Conservation (phyloP, 2,888 invertebrate genomes). For the Dorcus hopei region DNA sequence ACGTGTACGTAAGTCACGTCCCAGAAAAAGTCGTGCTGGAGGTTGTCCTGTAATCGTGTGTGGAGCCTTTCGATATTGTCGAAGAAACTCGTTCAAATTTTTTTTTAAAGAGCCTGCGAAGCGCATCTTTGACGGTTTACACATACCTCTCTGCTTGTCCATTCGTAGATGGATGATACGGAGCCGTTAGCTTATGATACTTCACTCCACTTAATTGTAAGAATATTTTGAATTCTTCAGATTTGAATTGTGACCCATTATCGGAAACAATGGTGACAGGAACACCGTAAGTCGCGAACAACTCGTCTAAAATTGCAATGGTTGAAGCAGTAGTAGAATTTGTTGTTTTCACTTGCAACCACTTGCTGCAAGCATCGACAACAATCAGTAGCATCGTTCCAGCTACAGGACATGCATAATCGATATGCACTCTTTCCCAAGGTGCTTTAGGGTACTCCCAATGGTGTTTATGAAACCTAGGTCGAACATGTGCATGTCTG, state of each 20-base stretch:
- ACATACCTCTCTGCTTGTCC: too few relatives aligned
- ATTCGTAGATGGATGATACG: neutral
- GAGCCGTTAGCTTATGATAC: too few relatives aligned
- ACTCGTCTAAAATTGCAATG: constrained; percentile 15
- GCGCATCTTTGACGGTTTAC: too few relatives aligned
- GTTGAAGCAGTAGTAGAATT: constrained; percentile 10
- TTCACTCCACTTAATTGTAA: too few relatives aligned
- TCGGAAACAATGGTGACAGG: constrained; percentile 15
- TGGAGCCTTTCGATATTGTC: too few relatives aligned
- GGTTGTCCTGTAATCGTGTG: too few relatives aligned
- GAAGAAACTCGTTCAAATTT: too few relatives aligned
- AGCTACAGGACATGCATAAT: constrained; percentile 33
- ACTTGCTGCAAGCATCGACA: neutral
- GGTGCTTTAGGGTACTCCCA: constrained; percentile 28
- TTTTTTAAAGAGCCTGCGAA: too few relatives aligned
- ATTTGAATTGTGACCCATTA: too few relatives aligned
- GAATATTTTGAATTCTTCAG: too few relatives aligned
- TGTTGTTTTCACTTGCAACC: neutral
- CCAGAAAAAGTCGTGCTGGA: too few relatives aligned
- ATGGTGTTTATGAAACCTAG: constrained; percentile 22
- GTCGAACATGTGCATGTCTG: constrained; percentile 18
- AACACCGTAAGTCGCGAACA: constrained; percentile 21
- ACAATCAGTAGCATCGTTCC: constrained; percentile 2
- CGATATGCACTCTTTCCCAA: constrained; percentile 34
- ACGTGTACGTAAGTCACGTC: too few relatives aligned